Evolutionary conservation across 2,888 invertebrate species (phyloP).

Genomic region (Aspidiotus rigidus): DNA sequence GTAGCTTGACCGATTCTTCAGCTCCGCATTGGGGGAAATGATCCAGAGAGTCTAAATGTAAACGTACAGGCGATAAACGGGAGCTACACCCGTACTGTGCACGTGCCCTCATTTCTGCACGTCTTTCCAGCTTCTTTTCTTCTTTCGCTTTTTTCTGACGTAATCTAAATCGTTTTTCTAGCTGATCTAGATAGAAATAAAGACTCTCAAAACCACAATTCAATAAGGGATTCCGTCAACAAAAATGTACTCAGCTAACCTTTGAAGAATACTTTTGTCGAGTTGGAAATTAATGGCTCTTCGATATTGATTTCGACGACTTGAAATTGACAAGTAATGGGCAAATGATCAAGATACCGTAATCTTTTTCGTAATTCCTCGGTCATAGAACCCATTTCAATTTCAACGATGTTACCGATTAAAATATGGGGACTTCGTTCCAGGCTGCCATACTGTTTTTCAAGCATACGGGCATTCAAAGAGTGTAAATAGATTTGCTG

Average conservation of each 20-base stretch:
- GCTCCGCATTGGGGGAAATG: conserved; percentile 31
- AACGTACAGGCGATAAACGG: conserved; percentile 11
- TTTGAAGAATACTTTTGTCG: conserved; percentile 17
- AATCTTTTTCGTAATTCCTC: conserved; percentile 67
- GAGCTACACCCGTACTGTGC: conserved; percentile 20
- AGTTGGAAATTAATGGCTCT: conserved; percentile 3
- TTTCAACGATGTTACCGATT: conserved; percentile 71
- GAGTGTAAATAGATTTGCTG: conserved; percentile 87
- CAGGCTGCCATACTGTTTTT: conserved; percentile 72
- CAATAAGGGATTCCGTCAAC: no score
- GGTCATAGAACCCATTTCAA: conserved; percentile 74
- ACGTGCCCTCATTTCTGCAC: conserved; percentile 13
- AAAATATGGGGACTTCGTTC: conserved; percentile 66
- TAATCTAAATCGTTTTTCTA: conserved; percentile 7
- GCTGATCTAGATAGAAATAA: conserved; percentile 13
- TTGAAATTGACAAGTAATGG: conserved; percentile 81
- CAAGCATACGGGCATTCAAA: conserved; percentile 80
- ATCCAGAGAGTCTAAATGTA: conserved; percentile 23
- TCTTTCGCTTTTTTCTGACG: conserved; percentile 25
- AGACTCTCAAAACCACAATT: no score
- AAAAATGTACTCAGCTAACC: neutral
- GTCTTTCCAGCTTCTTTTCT: conserved; percentile 23
- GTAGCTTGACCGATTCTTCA: conserved; percentile 20
- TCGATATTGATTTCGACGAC: conserved; percentile 73
- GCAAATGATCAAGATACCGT: conserved; percentile 74